Evolutionary conservation across 2,888 invertebrate species (phyloP).

Genomic region (Laothoe populi): DNA sequence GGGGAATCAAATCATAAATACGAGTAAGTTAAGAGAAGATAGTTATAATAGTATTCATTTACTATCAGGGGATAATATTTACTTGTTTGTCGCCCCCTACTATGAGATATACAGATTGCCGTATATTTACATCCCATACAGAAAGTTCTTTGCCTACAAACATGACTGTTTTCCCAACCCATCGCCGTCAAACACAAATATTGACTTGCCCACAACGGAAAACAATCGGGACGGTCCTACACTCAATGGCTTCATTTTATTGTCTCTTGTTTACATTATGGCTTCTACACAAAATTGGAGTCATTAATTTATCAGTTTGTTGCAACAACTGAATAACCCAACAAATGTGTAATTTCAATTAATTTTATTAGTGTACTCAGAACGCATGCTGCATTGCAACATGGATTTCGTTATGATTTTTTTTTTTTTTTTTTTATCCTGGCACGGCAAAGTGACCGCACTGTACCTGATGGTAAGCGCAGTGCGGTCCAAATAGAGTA

Average conservation of each 20-base stretch:
- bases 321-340: neutral
- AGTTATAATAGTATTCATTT: too few species aligned
- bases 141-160: neutral
- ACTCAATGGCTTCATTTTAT: slow-evolving; percentile 12
- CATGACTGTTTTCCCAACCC: neutral
- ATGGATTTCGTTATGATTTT: too few species aligned
- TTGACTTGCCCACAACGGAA: neutral
- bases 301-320: neutral
- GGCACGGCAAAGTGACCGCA: too few species aligned
- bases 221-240: neutral
- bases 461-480: too few species aligned
- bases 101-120: too few species aligned
- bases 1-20: too few species aligned
- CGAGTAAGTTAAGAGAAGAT: too few species aligned
- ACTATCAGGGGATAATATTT: too few species aligned
- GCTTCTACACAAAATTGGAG: slow-evolving; percentile 7
- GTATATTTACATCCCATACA: neutral
- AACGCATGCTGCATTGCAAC: too few species aligned
- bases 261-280: slow-evolving; percentile 15
- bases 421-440: too few species aligned
- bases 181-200: neutral
- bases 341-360: neutral
- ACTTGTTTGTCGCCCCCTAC: too few species aligned
- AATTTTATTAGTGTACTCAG: neutral
- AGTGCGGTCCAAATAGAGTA: too few species aligned